These are phyloP conservation scores for Sciurus vulgaris DNA, from an alignment of 2,797 vertebrate genomes.

Conservation along the genomic window DNA sequence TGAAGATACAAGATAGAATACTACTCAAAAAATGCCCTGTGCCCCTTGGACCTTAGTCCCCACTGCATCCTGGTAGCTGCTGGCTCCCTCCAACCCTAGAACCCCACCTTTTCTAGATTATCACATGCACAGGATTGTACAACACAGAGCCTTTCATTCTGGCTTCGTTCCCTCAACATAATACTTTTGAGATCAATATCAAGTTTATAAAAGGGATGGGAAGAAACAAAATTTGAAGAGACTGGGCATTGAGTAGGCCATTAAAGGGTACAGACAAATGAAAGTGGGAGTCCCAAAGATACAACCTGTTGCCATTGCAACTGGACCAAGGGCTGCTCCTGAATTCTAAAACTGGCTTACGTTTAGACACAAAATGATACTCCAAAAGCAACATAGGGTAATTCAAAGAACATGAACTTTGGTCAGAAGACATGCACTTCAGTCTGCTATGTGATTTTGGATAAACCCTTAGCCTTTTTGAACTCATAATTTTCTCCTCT, in stretches of 20 bases:
- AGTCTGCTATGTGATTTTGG: neutral
- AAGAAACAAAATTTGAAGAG: conserved; percentile 36
- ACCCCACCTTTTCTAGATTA: neutral
- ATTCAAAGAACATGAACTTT: neutral
- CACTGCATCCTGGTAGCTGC: neutral
- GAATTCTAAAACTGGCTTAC: neutral
- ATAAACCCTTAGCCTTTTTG: neutral
- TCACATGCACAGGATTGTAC: neutral
- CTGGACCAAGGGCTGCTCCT: neutral
- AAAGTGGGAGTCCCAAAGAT: neutral
- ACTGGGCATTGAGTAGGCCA: neutral
- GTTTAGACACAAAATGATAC: neutral
- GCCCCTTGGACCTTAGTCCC: neutral
- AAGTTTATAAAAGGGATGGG: conserved; percentile 10
- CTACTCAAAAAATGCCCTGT: neutral
- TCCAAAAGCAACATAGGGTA: neutral
- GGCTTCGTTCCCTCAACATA: conserved; percentile 23
- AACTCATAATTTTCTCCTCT: neutral
- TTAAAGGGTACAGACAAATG: neutral
- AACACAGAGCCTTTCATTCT: neutral
- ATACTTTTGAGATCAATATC: neutral
- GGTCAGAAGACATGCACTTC: neutral
- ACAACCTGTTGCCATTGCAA: neutral
- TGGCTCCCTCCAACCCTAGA: neutral
- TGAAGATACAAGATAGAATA: conserved; percentile 45